Base-by-base conservation (phyloP, 2,797 vertebrate species). In the Halcyon leucocephala region DNA sequence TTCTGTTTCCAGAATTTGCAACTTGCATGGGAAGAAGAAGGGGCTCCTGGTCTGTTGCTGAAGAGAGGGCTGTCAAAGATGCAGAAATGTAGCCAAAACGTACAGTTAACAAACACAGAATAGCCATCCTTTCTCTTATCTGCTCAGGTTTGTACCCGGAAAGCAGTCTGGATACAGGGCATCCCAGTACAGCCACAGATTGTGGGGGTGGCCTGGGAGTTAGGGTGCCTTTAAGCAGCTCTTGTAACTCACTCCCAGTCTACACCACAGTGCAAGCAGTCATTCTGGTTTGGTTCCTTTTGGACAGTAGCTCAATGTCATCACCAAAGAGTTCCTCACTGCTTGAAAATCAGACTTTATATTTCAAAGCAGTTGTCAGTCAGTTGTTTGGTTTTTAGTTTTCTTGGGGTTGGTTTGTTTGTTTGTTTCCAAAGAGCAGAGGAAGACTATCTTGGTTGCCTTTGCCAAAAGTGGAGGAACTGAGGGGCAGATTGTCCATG, bases 391-490 rank as follows among this genome's bases (percentile, higher is more conserved):
- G 26, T 26, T 52, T 28, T 51, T 26, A 26, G 26, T 52, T 51
- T 25, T 17, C 28, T 48, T 22, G 22, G 46, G 7, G 17, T 52
- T 28, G 29, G 26, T 28, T 51, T 17, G 26, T 26, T 51, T 51
- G 49, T 15, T 17, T 51, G 31, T 48, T 29, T 26, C 22, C 1
- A 3, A 58, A 77, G 41, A 82, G 57, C 20, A 42, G 21, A 62
- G 54, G 78, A 64, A 72, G 71, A 39, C 15, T 55, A 2, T 28
- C 69, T 46, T 19, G 49, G 84, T 65, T 65, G 60, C 31, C 37
- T 91, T 92, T 48, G 90, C 71, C 86, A 33, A 8, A 89, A 80
- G 48, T 7, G 74, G 77, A 93, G 58, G 58, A 84, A 31, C 55
- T 7, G 6, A 60, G 71, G 82, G 76, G 48, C 12, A 33, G 80